Evolutionary conservation across 2,888 invertebrate species (phyloP).

Genomic region (Taenaris catops): DNA sequence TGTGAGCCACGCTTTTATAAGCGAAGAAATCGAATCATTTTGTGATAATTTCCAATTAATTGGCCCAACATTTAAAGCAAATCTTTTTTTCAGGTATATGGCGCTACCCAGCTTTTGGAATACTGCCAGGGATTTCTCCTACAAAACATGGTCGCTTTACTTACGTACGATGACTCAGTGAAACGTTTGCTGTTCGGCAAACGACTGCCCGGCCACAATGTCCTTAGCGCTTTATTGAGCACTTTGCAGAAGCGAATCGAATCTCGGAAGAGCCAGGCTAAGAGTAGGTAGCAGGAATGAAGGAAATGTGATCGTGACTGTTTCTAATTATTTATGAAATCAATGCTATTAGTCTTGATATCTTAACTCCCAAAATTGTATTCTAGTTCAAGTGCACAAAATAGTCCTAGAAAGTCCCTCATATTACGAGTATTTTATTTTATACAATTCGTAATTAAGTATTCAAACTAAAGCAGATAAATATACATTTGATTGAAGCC

Average conservation of each 20-base stretch:
- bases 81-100: slow-evolving; percentile 84
- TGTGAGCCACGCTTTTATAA: too few relatives aligned
- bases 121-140: slow-evolving; percentile 94
- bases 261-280: slow-evolving; percentile 74
- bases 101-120: slow-evolving; percentile 90
- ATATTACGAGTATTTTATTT: too few relatives aligned
- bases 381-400: too few relatives aligned
- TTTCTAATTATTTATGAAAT: not conserved
- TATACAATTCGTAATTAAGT: too few relatives aligned
- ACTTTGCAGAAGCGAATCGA: slow-evolving; percentile 92
- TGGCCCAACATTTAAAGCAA: not conserved
- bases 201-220: slow-evolving; percentile 93
- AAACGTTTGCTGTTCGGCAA: slow-evolving; percentile 93
- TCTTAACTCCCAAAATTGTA: too few relatives aligned
- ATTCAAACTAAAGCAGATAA: too few relatives aligned
- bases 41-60: too few relatives aligned
- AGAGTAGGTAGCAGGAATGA: slow-evolving; percentile 54
- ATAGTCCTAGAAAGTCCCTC: too few relatives aligned
- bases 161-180: slow-evolving; percentile 94
- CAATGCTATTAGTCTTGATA: not conserved
- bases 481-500: too few relatives aligned
- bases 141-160: slow-evolving; percentile 96
- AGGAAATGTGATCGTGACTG: not conserved
- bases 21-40: too few relatives aligned
- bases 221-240: slow-evolving; percentile 88